Evolutionary conservation across 2,113 vertebrate genomes (phyloP).

Genomic region (Psittacus erithacus): DNA sequence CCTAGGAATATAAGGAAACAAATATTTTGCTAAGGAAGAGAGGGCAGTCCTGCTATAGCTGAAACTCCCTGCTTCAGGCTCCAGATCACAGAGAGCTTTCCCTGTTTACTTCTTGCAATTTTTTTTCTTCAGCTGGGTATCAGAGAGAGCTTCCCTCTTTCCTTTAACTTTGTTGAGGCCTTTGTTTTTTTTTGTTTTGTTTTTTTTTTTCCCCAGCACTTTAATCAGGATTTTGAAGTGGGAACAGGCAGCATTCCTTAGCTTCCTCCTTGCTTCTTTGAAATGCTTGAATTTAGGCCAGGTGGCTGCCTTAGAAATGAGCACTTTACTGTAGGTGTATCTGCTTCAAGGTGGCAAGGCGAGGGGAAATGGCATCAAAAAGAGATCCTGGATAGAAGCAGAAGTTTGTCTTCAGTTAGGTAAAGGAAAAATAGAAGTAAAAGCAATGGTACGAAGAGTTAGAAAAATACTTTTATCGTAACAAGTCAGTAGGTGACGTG

Average conservation of each 20-base stretch:
- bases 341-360: not conserved
- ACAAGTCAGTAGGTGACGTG: rapidly evolving
- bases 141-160: not conserved
- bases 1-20: not conserved
- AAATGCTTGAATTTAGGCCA: not conserved
- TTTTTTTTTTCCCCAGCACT: rapidly evolving
- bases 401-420: not conserved
- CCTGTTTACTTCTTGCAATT: not conserved
- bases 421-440: not conserved
- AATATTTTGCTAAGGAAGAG: not conserved
- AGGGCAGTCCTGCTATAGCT: not conserved
- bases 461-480: not conserved
- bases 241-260: not conserved
- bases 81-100: not conserved
- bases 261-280: constrained; percentile 1
- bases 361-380: not conserved
- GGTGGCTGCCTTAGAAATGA: not conserved
- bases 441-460: not conserved
- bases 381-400: not conserved
- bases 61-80: not conserved
- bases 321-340: not conserved
- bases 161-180: not conserved
- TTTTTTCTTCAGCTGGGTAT: not conserved
- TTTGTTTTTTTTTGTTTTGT: too few relatives aligned
- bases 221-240: not conserved